phyloP scores from a whole-genome alignment of 2,888 invertebrate species.

The Dromius quadrimaculatus region DNA sequence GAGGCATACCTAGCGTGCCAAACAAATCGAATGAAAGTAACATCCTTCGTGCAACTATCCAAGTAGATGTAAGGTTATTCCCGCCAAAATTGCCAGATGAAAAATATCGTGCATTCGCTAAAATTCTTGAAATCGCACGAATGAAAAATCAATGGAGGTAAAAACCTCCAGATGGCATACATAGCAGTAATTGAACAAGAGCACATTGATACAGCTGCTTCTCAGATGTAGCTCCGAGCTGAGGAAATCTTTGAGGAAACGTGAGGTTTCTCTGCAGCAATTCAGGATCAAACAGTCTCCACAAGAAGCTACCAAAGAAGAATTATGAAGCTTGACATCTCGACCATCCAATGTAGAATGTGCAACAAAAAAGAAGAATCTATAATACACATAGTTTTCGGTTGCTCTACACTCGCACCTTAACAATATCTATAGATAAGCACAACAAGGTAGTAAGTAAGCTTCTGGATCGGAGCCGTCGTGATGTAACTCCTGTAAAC shows the following conservation, averaged over 20 bases:
- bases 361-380: constrained; percentile 50
- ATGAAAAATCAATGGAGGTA: too few relatives aligned
- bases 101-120: background rate
- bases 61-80: too few relatives aligned
- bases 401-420: constrained; percentile 46
- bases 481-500: too few relatives aligned
- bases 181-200: constrained; percentile 45
- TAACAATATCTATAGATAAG: constrained; percentile 53
- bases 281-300: constrained; percentile 52
- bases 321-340: constrained; percentile 42
- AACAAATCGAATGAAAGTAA: too few relatives aligned
- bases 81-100: background rate
- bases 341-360: constrained; percentile 52
- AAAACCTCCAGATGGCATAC: too few relatives aligned
- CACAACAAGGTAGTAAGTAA: constrained; percentile 43
- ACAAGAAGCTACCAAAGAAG: constrained; percentile 51
- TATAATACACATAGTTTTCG: constrained; percentile 48
- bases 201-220: constrained; percentile 39
- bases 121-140: too few relatives aligned
- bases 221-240: constrained; percentile 44
- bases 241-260: constrained; percentile 54
- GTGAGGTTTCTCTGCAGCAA: constrained; percentile 52
- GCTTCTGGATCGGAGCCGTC: too few relatives aligned
- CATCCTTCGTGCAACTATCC: too few relatives aligned
- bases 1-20: too few relatives aligned